Base-by-base conservation (phyloP, 2,888 invertebrate species). In the Ellobium chinense region DNA sequence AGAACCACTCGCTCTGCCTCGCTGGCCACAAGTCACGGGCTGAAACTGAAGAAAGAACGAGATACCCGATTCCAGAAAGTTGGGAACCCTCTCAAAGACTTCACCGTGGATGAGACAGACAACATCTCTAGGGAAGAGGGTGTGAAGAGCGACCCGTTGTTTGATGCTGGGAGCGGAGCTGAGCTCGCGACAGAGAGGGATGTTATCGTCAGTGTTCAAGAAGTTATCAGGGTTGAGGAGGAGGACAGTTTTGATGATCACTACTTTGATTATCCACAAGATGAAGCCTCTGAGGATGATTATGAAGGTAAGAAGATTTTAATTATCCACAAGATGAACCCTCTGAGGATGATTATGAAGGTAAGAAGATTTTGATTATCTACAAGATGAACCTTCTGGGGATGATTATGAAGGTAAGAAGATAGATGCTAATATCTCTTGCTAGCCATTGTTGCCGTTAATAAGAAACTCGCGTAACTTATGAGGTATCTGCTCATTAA, bases 241-340 rank as follows among this genome's bases (percentile, higher is more conserved):
- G 1, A 24, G 27, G 37, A 37, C 1, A 31, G 29, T 58, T 21
- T 3, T n/a, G 56, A 58, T 34, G 46, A 58, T 34, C 2, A 34
- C 54, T 56, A 4, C 3, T 56, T 5, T 12, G 70, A 70, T n/a
- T 70, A 70, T n/a, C 36, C 70, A 31, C 56, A 34, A 9, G 70
- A 70, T 70, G 70, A 70, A n/a, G 56, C 56, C 31, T 56, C 34
- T 1, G 34, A 56, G 7, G 56, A 58, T 29, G n/a, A 21, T 21
- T 18, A 54, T 34, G 70, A 70, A 70, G 70, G 70, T 34, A 34
- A 70, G 31, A n/a, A 21, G 31, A 34, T 39, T 21, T 7, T 14
- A 18, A 70, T n/a, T 70, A 70, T n/a, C 36, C 70, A 31, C 56
- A 34, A 9, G 70, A 70, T 70, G 70, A 70, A n/a, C 70, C 56